Percentiles rank a stretch among this genome's conserved stretches.
Conservation (phyloP, 2,113 vertebrate species). For the Lophius piscatorius region DNA sequence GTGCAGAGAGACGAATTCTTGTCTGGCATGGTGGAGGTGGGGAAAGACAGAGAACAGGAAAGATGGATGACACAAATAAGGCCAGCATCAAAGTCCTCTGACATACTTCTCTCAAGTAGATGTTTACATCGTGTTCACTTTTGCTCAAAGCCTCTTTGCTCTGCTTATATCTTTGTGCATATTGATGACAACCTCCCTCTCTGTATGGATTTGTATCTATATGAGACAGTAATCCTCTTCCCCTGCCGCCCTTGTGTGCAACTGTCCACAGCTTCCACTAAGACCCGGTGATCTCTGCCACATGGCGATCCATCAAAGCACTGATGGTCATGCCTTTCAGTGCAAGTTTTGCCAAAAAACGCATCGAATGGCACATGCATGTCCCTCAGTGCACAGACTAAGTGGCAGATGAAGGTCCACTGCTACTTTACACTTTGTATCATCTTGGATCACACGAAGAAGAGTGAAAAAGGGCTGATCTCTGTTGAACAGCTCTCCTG, state of each 20-base stretch:
- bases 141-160: constrained; percentile 27
- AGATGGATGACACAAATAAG: constrained; percentile 38
- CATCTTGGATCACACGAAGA: constrained; percentile 59
- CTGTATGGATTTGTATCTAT: constrained; percentile 74
- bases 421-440: constrained; percentile 64
- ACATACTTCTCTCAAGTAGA: constrained; percentile 24
- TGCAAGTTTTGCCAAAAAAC: constrained; percentile 68
- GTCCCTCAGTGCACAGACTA: constrained; percentile 59
- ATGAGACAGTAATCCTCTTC: constrained; percentile 79
- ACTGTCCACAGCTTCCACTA: constrained; percentile 80
- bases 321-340: constrained; percentile 69
- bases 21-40: constrained; percentile 56
- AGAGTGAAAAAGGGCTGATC: constrained; percentile 55
- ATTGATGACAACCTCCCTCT: constrained; percentile 67
- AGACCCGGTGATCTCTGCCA: constrained; percentile 80
- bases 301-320: constrained; percentile 82
- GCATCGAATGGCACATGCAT: constrained; percentile 50
- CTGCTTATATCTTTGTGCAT: constrained; percentile 53
- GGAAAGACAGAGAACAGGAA: constrained; percentile 27
- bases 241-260: constrained; percentile 66
- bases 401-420: constrained; percentile 69
- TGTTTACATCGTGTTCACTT: constrained; percentile 45
- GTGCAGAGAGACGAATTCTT: constrained; percentile 81
- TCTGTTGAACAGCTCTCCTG: constrained; percentile 43
- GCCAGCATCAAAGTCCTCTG: constrained; percentile 37